A percentile compares a stretch with the other conserved stretches of the same genome.
Evolutionary conservation across 1,140 invertebrate species (phyloP).

Genomic region (Glossosoma conforme): DNA sequence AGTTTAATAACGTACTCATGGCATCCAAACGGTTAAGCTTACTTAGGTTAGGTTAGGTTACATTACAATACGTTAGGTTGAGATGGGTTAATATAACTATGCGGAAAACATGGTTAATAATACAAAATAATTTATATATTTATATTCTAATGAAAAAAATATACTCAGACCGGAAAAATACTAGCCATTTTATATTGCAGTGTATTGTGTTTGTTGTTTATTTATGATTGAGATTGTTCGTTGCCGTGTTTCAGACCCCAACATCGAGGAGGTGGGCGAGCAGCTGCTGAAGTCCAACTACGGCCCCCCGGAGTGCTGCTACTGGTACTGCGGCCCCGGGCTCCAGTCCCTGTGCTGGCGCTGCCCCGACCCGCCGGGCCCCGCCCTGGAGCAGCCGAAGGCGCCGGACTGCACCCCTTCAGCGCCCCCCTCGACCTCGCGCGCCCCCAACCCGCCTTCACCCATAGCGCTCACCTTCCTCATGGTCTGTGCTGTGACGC

Average conservation of each 20-base stretch:
- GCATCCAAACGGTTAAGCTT: too few relatives aligned
- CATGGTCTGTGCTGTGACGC: conserved; percentile 6
- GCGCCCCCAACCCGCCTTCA: conserved; percentile 1
- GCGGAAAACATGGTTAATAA: too few relatives aligned
- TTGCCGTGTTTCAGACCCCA: conserved; percentile 54
- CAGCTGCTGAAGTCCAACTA: conserved; percentile 52
- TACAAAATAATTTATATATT: too few relatives aligned
- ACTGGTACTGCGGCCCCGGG: conserved; percentile 46
- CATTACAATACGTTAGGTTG: too few relatives aligned
- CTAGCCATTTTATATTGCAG: too few relatives aligned
- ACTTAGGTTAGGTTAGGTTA: too few relatives aligned
- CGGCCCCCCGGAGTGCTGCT: conserved; percentile 54
- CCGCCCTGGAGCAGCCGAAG: conserved; percentile 16
- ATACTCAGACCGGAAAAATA: too few relatives aligned
- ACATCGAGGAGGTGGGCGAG: conserved; percentile 55
- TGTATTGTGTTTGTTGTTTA: not conserved
- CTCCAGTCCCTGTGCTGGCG: conserved; percentile 31
- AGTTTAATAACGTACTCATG: too few relatives aligned
- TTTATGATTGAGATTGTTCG: not conserved
- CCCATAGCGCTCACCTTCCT: conserved; percentile 8
- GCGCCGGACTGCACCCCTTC: conserved; percentile 10
- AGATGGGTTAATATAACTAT: too few relatives aligned
- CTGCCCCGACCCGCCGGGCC: conserved; percentile 10
- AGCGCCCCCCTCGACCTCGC: not conserved
- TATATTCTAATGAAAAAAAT: too few relatives aligned